These are phyloP conservation scores for Brachionus rubens DNA, from an alignment of 1,140 invertebrate species.

Conservation along the genomic window DNA sequence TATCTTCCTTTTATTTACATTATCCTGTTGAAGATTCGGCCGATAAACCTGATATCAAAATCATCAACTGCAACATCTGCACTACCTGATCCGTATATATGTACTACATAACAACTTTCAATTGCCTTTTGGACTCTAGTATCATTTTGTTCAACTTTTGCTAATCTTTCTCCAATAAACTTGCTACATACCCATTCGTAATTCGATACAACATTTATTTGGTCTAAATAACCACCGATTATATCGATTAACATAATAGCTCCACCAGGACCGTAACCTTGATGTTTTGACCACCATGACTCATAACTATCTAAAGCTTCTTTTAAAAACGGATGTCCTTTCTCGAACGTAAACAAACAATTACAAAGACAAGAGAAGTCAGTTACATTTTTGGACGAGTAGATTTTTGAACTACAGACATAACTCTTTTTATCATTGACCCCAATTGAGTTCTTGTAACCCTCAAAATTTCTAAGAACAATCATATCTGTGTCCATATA, in stretches of 20 bases:
- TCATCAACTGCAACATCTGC: background rate
- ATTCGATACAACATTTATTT: background rate
- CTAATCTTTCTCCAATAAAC: background rate
- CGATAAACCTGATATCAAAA: background rate
- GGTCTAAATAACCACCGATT: background rate
- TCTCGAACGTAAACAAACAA: conserved; percentile 25
- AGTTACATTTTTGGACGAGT: background rate
- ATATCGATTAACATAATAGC: background rate
- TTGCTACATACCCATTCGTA: background rate
- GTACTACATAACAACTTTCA: background rate
- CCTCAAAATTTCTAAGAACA: background rate
- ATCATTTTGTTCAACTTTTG: background rate
- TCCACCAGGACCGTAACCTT: conserved; percentile 16
- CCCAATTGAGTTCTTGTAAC: background rate
- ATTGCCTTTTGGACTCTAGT: background rate
- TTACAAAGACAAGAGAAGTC: conserved; percentile 21
- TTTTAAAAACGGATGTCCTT: background rate
- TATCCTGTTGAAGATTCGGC: too few species aligned
- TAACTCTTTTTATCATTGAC: conserved; percentile 2
- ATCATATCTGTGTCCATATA: background rate
- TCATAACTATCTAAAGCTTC: conserved; percentile 2
- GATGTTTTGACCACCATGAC: conserved; percentile 10
- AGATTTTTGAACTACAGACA: background rate
- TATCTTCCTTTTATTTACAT: too few species aligned
- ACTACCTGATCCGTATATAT: background rate